Conservation (phyloP, 1,140 invertebrate species). For the Neodiprion pinetum region DNA sequence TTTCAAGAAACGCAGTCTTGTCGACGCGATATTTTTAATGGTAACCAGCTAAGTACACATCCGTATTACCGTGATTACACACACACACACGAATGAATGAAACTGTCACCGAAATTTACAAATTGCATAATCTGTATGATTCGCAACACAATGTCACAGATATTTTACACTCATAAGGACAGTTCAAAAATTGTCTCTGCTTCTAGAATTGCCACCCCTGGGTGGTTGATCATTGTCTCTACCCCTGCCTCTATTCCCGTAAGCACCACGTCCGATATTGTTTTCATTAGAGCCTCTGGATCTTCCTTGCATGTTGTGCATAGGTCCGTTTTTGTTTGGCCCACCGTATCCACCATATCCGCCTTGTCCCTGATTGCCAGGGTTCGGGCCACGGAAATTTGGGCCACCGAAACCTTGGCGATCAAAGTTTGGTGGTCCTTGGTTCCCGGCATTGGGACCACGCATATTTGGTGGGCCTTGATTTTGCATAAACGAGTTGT, state of each 20-base stretch:
- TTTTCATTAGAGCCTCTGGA: slow-evolving; percentile 45
- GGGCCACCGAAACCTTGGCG: slow-evolving; percentile 47
- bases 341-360: slow-evolving; percentile 19
- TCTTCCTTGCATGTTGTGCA: slow-evolving; percentile 37
- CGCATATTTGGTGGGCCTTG: slow-evolving; percentile 52
- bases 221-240: slow-evolving; percentile 45
- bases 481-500: slow-evolving; percentile 33
- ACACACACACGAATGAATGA: background rate
- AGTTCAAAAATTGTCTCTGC: slow-evolving; percentile 51
- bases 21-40: no score
- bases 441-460: slow-evolving; percentile 37
- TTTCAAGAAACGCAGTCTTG: no score
- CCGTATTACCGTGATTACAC: background rate
- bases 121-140: background rate
- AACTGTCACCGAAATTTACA: background rate
- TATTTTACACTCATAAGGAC: background rate
- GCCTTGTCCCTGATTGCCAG: slow-evolving; percentile 15
- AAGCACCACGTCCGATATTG: slow-evolving; percentile 46
- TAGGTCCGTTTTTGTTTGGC: slow-evolving; percentile 42
- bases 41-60: no score
- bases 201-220: slow-evolving; percentile 37
- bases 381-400: slow-evolving; percentile 45
- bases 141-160: background rate
- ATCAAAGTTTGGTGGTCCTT: slow-evolving; percentile 48
- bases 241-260: slow-evolving; percentile 49